Evolutionary conservation across 2,797 vertebrate genomes (phyloP), one percentile per base, ranked within the genome.

Genomic region (Melopsittacus undulatus): DNA sequence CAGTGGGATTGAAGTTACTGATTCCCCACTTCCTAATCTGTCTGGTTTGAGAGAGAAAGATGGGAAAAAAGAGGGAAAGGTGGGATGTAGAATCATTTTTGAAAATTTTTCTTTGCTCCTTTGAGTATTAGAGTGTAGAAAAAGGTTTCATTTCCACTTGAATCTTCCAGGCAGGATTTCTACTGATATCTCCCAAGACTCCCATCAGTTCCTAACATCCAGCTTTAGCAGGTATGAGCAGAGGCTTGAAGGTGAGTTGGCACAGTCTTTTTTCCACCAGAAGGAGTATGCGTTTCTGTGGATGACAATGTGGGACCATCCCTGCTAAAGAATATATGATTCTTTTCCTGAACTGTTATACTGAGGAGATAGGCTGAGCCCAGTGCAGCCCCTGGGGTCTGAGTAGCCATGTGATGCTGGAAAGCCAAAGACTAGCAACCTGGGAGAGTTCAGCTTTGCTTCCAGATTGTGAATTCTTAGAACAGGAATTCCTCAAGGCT

Each of bases 171-270:
- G 81, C 48, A 89, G 67, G 34, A 69, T 85, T 95, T 89, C 46
- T 61, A 38, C 57, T 83, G 68, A 95, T 12, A 34, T 43, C 30
- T 92, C 95, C 77, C 83, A 2, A 20, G 64, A 91, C 90, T 26
- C 52, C 84, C 83, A 14, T 93, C 78, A 87, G 38, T 80, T 95
- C 49, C 61, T 87, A 56, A 74, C 61, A 70, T 92, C 81, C 92
- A 93, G 88, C 95, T 88, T 72, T 76, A 95, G 93, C 81, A 94
- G 86, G 61, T 84, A 89, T 43, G 68, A 94, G 80, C 43, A 68
- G 85, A 82, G 64, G 38, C 72, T 82, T 87, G 64, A 83, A 94
- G 92, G 96, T 87, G 81, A 90, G 34, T 78, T 94, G 91, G 75
- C 88, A 83, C 30, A 70, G 42, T 51, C 57, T 80, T 34, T 79